Base-by-base conservation (phyloP, 1,140 invertebrate genomes). In the Listronotus oregonensis region DNA sequence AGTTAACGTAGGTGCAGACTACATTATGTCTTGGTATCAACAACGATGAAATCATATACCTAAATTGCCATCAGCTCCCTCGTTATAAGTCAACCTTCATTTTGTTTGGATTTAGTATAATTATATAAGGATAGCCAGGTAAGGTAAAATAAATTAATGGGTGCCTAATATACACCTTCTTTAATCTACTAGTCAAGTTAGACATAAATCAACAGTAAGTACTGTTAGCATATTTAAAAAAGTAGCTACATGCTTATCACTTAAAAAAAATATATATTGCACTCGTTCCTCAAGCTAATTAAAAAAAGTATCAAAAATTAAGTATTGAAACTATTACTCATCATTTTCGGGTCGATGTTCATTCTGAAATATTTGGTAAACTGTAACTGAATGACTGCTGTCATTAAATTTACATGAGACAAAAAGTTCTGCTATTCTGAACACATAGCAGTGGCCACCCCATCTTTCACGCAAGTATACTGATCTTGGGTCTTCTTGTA, bases 401-500 rank as follows among this genome's bases (percentile, higher is more conserved):
- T 90, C 85, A 74, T 93, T 89, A 74, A 93, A 93, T 73, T 88
- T 85, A 79, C 91, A 93, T 55, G 87, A 90, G n/a, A 93, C 88
- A 63, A 89, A 89, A 40, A 92, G 79, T 78, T 90, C 86, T 71
- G 88, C 86, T 76, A 93, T 86, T 61, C 90, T 84, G 78, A 92
- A 93, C 40, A 86, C 90, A 68, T 92, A 93, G 74, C 89, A 90
- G 66, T 91, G 89, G 68, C 89, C 89, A 7, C 86, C 85, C 77
- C 90, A 90, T 69, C 88, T 81, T 68, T 87, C 87, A 56, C 89
- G 83, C 11, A 93, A 78, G 76, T 96, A 97, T 9, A 92, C 86
- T 0, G 94, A 96, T 57, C 95, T 83, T 0, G 94, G 94, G 81
- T 97, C 95, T 74, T 94, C 90, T 37, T 85, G 82, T 3, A 95